A percentile compares a stretch with the other conserved stretches of the same genome.
Evolutionary conservation across 2,888 invertebrate species (phyloP).

Genomic region (Chydorus sphaericus): DNA sequence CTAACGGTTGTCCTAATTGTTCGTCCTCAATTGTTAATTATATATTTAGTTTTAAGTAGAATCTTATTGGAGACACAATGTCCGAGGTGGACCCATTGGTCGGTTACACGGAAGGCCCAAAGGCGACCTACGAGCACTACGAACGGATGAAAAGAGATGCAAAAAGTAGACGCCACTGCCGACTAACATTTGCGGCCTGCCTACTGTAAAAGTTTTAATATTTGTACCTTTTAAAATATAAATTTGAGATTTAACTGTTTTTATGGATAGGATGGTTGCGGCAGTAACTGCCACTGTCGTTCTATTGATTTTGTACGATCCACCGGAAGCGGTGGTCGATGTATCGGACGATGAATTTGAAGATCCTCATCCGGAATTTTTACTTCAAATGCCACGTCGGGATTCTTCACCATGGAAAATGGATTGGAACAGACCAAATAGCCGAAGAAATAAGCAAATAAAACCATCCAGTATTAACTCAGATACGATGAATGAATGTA

Average conservation of each 20-base stretch:
- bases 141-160: background rate
- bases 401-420: background rate
- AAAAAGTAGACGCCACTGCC: background rate
- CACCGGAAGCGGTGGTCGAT: background rate
- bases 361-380: background rate
- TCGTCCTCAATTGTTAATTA: too few species aligned
- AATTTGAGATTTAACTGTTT: background rate
- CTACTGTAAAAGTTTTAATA: background rate
- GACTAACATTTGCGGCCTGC: too few species aligned
- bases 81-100: slow-evolving; percentile 1
- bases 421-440: too few species aligned
- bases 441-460: too few species aligned
- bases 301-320: background rate
- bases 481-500: background rate
- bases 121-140: background rate
- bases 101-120: background rate
- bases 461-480: background rate
- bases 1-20: too few species aligned
- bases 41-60: too few species aligned
- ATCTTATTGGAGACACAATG: background rate
- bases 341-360: background rate
- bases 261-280: background rate
- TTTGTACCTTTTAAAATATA: background rate
- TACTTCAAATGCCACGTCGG: background rate
- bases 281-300: background rate